Evolutionary conservation across 2,888 invertebrate species (phyloP).

Genomic region (Tupiocoris notatus): DNA sequence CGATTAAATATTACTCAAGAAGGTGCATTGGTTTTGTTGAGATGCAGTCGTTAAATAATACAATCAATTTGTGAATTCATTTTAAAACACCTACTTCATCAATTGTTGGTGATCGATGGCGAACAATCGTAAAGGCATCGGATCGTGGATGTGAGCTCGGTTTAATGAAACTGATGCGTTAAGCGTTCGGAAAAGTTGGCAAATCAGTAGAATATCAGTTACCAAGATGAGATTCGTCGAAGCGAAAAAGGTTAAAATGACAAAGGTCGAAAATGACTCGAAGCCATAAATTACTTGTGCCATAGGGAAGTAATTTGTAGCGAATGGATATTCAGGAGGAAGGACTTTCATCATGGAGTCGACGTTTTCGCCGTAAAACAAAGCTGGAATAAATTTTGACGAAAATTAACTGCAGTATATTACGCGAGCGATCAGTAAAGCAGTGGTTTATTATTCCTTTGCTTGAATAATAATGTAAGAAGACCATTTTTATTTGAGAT

Average conservation of each 20-base stretch:
- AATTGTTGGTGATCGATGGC: slow-evolving; percentile 28
- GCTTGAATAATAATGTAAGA: too few species aligned
- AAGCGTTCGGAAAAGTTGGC: slow-evolving; percentile 14
- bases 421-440: too few species aligned
- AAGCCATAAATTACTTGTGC: slow-evolving; percentile 11
- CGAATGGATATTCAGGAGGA: slow-evolving; percentile 28
- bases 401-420: not conserved
- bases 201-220: slow-evolving; percentile 28
- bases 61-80: too few species aligned
- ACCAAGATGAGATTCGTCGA: slow-evolving; percentile 33
- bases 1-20: too few species aligned
- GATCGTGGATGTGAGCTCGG: not conserved
- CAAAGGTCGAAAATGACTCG: slow-evolving; percentile 27
- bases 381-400: not conserved
- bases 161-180: slow-evolving; percentile 3
- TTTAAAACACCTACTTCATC: slow-evolving; percentile 28
- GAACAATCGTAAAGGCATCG: slow-evolving; percentile 12
- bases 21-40: too few species aligned
- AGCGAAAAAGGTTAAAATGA: slow-evolving; percentile 27
- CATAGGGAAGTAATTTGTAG: slow-evolving; percentile 29
- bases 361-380: slow-evolving; percentile 13
- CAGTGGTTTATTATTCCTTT: too few species aligned
- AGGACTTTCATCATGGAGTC: slow-evolving; percentile 31
- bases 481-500: too few species aligned
- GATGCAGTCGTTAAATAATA: too few species aligned